Percentiles rank a stretch among this genome's conserved stretches.
These are phyloP conservation scores for Bimastos eiseni DNA, from an alignment of 2,888 invertebrate species.

Conservation along the genomic window DNA sequence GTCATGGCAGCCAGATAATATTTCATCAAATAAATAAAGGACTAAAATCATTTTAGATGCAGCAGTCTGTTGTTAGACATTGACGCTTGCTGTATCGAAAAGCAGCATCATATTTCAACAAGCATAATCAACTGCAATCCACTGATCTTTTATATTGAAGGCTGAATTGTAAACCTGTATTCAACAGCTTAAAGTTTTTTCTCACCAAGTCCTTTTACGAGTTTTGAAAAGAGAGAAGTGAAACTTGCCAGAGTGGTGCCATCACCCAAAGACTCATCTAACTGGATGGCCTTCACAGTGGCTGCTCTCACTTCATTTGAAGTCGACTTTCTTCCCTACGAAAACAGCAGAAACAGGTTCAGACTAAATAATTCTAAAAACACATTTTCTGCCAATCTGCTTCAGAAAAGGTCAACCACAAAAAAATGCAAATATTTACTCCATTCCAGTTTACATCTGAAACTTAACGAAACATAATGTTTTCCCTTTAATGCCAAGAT, in stretches of 20 bases:
- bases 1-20: too few species aligned
- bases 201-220: too few species aligned
- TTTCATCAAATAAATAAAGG: too few species aligned
- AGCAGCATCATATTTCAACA: too few species aligned
- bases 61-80: too few species aligned
- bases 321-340: constrained; percentile 75
- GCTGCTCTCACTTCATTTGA: constrained; percentile 77
- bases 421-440: neutral
- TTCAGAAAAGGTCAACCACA: neutral
- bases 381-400: neutral
- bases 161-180: too few species aligned
- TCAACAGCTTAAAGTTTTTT: too few species aligned
- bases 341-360: constrained; percentile 4
- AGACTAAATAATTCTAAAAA: neutral
- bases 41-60: too few species aligned
- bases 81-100: too few species aligned
- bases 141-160: too few species aligned
- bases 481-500: neutral
- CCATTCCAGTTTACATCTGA: neutral
- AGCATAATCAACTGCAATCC: too few species aligned
- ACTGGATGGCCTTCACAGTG: constrained; percentile 65
- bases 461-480: neutral
- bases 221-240: neutral
- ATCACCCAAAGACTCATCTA: constrained; percentile 64
- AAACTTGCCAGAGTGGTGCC: constrained; percentile 63